Evolutionary conservation across 2,113 vertebrate genomes (phyloP), one percentile per base, ranked within the genome.

Genomic region (Saccopteryx bilineata): DNA sequence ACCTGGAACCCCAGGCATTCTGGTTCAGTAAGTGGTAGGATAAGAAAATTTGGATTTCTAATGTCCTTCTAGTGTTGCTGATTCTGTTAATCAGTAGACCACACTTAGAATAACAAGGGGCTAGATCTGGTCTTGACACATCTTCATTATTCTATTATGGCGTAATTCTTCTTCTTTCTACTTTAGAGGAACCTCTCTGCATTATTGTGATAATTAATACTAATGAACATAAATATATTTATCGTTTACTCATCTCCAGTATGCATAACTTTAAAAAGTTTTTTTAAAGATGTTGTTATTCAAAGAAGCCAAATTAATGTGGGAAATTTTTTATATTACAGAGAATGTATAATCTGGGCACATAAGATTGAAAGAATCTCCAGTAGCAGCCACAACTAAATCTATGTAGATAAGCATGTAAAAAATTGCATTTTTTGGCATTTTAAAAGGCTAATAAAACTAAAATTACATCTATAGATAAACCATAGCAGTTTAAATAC

Each of bases 401-500:
- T 80, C 4, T 50, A 28, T 4, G 7, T 61, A 17, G 54, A 31
- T 24, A 19, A 71, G 39, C 31, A 24, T 52, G 11, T 78, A 46
- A 81, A 81, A 12, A 52, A 17, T 7, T 1, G 12, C 9, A n/a
- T 72, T 14, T 93, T 63, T 56, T 69, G 31, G 60, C 46, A 66
- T 95, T 95, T 0, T 0, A 81, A 98, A 75, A 26, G 76, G 54
- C 74, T 28, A 19, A 60, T n/a, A 80, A 93, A 84, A 8, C 58
- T 52, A 13, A 92, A 72, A 28, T 76, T n/a, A 24, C 58, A 72
- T 7, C 19, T 93, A n/a, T 17, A 81, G 56, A 60, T 46, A 76
- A 86, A 91, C 23, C 74, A 87, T 63, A 52, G 15, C 28, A 54
- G 17, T 84, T 78, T 69, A 79, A 83, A 21, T 23, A 50, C 5